Conservation (phyloP, 1,140 invertebrate genomes). For the Bradysia coprophila region DNA sequence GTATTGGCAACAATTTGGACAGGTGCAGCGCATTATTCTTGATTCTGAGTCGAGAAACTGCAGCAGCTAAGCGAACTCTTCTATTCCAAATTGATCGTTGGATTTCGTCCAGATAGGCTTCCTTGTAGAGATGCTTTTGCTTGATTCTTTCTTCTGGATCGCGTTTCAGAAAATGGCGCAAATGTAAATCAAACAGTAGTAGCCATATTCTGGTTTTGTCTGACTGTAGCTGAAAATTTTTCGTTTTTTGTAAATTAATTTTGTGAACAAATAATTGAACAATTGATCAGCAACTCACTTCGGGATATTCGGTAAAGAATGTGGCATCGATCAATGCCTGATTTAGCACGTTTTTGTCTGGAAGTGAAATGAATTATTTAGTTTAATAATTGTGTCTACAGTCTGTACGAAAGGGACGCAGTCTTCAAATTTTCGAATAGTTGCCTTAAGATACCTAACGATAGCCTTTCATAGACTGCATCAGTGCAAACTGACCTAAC, state of each 20-base stretch:
- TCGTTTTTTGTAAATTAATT: no score
- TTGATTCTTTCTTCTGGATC: slow-evolving; percentile 16
- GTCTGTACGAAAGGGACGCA: no score
- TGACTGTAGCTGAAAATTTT: slow-evolving; percentile 13
- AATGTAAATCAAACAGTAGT: slow-evolving; percentile 39
- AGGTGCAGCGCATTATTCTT: slow-evolving; percentile 42
- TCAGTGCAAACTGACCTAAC: no score
- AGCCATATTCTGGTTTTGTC: slow-evolving; percentile 33
- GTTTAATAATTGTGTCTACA: no score
- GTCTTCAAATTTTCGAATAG: no score
- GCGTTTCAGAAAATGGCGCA: slow-evolving; percentile 30
- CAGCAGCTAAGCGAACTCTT: slow-evolving; percentile 44
- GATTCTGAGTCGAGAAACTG: slow-evolving; percentile 47
- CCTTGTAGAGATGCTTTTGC: slow-evolving; percentile 23
- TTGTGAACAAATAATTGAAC: no score
- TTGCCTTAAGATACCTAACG: no score
- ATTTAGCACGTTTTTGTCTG: slow-evolving; percentile 48
- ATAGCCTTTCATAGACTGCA: no score
- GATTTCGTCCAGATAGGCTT: slow-evolving; percentile 26
- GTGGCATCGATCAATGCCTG: slow-evolving; percentile 40
- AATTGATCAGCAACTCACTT: slow-evolving; percentile 30
- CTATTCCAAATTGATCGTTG: slow-evolving; percentile 39
- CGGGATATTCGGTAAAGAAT: slow-evolving; percentile 35
- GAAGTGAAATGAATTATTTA: no score
- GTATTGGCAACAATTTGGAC: slow-evolving; percentile 42